phyloP scores from a whole-genome alignment of 2,888 invertebrate species.

The Pyrocoelia pectoralis region DNA sequence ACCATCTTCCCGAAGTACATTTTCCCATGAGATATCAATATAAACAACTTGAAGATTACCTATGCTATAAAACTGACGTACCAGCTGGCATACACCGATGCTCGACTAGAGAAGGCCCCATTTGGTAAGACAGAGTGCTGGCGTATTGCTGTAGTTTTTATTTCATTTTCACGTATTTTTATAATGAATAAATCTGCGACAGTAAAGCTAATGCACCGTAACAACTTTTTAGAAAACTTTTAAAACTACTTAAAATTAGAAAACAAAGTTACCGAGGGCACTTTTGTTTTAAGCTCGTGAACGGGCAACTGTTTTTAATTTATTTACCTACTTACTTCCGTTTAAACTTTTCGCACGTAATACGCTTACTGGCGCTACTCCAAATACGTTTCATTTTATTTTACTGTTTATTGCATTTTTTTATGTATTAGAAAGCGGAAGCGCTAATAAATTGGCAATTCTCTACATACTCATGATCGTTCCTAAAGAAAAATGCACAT shows the following conservation, averaged over 20 bases:
- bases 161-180: slow-evolving; percentile 52
- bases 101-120: too few relatives aligned
- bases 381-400: slow-evolving; percentile 41
- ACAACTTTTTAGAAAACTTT: slow-evolving; percentile 47
- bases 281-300: slow-evolving; percentile 44
- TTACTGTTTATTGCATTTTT: slow-evolving; percentile 17
- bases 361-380: slow-evolving; percentile 43
- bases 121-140: neutral
- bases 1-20: too few relatives aligned
- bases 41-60: too few relatives aligned
- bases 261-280: slow-evolving; percentile 49
- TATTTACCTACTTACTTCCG: slow-evolving; percentile 41
- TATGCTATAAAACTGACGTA: too few relatives aligned
- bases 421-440: neutral
- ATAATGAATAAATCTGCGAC: slow-evolving; percentile 51
- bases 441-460: slow-evolving; percentile 1
- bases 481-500: slow-evolving; percentile 16
- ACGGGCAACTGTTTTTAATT: slow-evolving; percentile 32
- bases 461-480: neutral
- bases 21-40: too few relatives aligned
- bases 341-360: slow-evolving; percentile 44
- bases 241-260: slow-evolving; percentile 51
- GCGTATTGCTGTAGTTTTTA: slow-evolving; percentile 41
- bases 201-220: slow-evolving; percentile 50
- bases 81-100: too few relatives aligned